phyloP scores from a whole-genome alignment of 2,113 vertebrate genomes.

The Aviceda subcristata region DNA sequence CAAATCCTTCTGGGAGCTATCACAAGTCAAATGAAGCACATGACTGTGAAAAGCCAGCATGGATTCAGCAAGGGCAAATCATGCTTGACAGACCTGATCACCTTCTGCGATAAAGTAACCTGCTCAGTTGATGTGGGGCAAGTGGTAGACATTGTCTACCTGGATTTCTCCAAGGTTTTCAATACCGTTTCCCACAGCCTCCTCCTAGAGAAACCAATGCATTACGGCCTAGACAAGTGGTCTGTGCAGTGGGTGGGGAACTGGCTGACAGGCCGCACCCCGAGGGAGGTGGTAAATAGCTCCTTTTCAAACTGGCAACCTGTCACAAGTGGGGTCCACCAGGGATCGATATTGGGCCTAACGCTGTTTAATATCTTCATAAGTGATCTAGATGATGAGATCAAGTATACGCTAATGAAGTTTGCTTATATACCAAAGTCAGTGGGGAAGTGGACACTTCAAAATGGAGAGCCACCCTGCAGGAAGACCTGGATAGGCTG shows the following conservation, averaged over 20 bases:
- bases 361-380: neutral
- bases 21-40: neutral
- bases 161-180: neutral
- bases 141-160: neutral
- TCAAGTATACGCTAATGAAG: no score
- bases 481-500: neutral
- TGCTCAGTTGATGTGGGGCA: neutral
- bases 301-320: neutral
- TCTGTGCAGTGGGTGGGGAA: neutral
- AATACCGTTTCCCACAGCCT: neutral
- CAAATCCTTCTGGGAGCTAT: neutral
- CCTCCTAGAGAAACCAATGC: neutral
- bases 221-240: neutral
- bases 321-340: neutral
- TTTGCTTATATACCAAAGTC: neutral
- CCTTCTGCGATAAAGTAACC: neutral
- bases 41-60: neutral
- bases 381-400: no score
- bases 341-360: rapidly evolving
- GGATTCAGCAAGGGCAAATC: neutral
- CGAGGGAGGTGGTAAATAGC: neutral
- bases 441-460: neutral
- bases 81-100: neutral
- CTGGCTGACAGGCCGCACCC: neutral
- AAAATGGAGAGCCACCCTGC: neutral